Conservation (phyloP, 2,113 vertebrate genomes). For the Corythaixoides concolor region DNA sequence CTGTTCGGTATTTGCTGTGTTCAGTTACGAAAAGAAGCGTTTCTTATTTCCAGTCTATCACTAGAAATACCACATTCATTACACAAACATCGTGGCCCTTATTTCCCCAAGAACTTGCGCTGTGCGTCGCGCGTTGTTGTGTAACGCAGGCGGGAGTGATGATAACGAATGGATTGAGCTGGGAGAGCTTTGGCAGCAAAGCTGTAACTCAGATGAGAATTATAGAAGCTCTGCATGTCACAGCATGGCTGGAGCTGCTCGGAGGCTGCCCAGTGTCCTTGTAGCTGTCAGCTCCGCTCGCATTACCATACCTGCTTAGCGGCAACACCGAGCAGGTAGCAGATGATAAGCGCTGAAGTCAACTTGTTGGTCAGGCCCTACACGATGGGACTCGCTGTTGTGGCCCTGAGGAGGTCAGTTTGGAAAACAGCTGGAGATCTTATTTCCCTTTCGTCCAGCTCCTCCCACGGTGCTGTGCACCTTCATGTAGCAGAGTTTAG, state of each 20-base stretch:
- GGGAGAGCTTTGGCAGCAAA: background rate
- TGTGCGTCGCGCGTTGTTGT: background rate
- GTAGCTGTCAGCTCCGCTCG: background rate
- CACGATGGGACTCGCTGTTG: fast-evolving
- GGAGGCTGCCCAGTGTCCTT: background rate
- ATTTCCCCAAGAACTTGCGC: background rate
- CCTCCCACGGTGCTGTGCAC: background rate
- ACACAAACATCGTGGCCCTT: background rate
- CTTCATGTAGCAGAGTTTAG: background rate
- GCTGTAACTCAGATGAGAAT: background rate
- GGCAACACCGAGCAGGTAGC: background rate
- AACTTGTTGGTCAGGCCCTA: background rate
- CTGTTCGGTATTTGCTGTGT: background rate
- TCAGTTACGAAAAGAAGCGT: background rate
- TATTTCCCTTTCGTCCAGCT: background rate
- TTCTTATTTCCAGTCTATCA: background rate
- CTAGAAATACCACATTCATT: background rate
- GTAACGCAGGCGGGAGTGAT: fast-evolving
- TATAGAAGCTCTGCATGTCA: background rate
- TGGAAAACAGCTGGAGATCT: background rate
- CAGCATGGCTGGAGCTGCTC: background rate
- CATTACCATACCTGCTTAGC: background rate
- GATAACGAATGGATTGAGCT: background rate
- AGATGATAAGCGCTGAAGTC: background rate
- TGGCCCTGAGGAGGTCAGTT: background rate